These are phyloP conservation scores for Schrankia costaestrigalis DNA, from an alignment of 2,888 invertebrate genomes.

Conservation along the genomic window DNA sequence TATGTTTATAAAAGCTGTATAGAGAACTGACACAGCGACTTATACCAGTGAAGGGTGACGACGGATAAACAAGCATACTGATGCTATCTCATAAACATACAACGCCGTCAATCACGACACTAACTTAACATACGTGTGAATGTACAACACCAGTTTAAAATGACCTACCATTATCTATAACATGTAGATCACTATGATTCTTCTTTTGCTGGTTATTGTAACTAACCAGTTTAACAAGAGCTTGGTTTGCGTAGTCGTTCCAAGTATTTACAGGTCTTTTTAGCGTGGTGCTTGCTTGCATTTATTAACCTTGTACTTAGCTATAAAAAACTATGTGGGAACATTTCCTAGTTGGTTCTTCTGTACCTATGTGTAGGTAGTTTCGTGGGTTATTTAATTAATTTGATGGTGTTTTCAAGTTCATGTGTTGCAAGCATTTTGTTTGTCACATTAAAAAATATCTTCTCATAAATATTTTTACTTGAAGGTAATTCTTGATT, in stretches of 20 bases:
- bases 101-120: constrained; percentile 49
- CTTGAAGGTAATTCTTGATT: no score
- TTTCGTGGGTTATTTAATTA: constrained; percentile 27
- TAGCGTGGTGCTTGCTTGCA: constrained; percentile 28
- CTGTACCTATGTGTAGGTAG: constrained; percentile 28
- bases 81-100: constrained; percentile 47
- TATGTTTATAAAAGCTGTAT: constrained; percentile 15
- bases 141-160: constrained; percentile 20
- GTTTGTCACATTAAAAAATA: not conserved
- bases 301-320: constrained; percentile 42
- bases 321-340: constrained; percentile 42
- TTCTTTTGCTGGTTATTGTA: constrained; percentile 21
- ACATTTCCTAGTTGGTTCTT: constrained; percentile 44
- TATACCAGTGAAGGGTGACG: constrained; percentile 52
- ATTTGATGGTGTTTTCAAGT: constrained; percentile 25
- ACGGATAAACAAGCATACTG: constrained; percentile 42
- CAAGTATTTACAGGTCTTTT: constrained; percentile 16
- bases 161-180: constrained; percentile 12
- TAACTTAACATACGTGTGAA: constrained; percentile 36
- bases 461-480: not conserved
- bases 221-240: constrained; percentile 19
- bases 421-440: constrained; percentile 6
- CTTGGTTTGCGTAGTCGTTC: constrained; percentile 10
- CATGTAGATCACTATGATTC: constrained; percentile 23
- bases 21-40: constrained; percentile 12